phyloP scores from a whole-genome alignment of 2,113 vertebrate species.

The Pantherophis guttatus region DNA sequence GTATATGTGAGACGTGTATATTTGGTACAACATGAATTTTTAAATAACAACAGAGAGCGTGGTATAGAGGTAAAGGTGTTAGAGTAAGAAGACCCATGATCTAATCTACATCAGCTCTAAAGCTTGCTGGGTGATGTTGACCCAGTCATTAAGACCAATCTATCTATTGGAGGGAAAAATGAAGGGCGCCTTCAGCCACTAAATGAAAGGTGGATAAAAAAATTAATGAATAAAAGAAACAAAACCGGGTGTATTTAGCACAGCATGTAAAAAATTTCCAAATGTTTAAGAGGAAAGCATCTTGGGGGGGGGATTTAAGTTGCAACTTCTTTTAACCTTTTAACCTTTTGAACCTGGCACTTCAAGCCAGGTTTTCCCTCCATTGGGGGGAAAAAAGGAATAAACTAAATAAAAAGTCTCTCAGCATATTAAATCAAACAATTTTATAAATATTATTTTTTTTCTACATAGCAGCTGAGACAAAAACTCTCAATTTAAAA shows the following conservation, averaged over 20 bases:
- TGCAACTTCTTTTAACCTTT: not conserved
- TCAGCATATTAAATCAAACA: not conserved
- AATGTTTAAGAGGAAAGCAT: not conserved
- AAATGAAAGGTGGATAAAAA: not conserved
- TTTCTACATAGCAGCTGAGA: not conserved
- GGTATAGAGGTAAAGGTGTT: not conserved
- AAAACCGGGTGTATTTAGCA: slow-evolving; percentile 47
- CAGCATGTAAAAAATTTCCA: slow-evolving; percentile 26
- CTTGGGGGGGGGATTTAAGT: not conserved
- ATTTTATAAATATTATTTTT: not conserved
- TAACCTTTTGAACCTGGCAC: not conserved
- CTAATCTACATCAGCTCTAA: not conserved
- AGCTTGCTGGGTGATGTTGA: not conserved
- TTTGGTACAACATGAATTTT: slow-evolving; percentile 4
- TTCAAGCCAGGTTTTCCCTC: not conserved
- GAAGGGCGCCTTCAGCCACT: not conserved
- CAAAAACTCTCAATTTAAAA: not conserved
- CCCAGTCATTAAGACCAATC: not conserved
- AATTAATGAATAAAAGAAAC: slow-evolving; percentile 30
- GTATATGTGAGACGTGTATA: not conserved
- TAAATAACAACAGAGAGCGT: not conserved
- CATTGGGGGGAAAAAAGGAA: not conserved
- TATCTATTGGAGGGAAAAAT: not conserved
- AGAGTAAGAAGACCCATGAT: not conserved
- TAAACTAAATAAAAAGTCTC: not conserved